Evolutionary conservation across 2,113 vertebrate genomes (phyloP).

Genomic region (Gallinago jamesoni): DNA sequence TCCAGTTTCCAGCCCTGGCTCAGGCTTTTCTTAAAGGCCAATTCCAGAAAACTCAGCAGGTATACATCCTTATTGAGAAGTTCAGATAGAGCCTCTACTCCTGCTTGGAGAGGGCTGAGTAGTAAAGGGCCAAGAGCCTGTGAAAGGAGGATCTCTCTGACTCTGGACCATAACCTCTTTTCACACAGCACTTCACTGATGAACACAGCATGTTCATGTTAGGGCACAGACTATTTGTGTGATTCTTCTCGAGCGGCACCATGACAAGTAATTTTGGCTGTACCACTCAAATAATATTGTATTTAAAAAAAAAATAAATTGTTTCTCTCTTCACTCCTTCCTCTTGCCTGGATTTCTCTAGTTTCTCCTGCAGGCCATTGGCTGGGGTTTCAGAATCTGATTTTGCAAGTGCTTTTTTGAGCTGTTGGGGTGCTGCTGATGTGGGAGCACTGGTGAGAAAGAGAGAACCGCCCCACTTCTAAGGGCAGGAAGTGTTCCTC

Average conservation of each 20-base stretch:
- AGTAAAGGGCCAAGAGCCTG: background rate
- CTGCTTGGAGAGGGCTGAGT: background rate
- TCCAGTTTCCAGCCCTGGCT: background rate
- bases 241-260: rapidly evolving
- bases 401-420: background rate
- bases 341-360: background rate
- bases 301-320: background rate
- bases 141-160: background rate
- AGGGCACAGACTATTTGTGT: rapidly evolving
- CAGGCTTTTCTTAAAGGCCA: background rate
- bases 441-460: too few species aligned
- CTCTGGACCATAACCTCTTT: background rate
- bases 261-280: background rate
- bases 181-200: background rate
- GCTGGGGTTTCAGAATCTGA: background rate
- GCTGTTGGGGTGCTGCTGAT: background rate
- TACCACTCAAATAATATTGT: background rate
- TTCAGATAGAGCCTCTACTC: background rate
- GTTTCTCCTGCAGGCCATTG: background rate
- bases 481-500: background rate
- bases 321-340: background rate
- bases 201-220: background rate
- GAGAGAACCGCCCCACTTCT: background rate
- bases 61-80: background rate
- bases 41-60: background rate